A percentile compares a stretch with the other conserved stretches of the same genome.
These are phyloP conservation scores for Syrphus vitripennis DNA, from an alignment of 2,888 invertebrate genomes.

Conservation along the genomic window DNA sequence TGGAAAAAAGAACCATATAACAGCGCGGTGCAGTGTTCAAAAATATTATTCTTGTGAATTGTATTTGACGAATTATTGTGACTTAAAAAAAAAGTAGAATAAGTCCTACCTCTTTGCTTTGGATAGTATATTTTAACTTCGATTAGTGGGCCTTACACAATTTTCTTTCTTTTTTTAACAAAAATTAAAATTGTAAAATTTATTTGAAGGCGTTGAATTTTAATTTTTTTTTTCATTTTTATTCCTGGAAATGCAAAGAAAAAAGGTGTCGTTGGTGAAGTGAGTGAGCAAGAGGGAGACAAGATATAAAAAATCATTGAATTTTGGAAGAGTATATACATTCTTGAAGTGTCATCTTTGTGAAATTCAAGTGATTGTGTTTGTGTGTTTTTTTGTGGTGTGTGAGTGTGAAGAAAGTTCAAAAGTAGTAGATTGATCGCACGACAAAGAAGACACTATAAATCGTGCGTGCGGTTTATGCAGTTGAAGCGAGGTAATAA, in stretches of 20 bases:
- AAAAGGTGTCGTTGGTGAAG: constrained; percentile 43
- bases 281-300: constrained; percentile 27
- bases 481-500: constrained; percentile 38
- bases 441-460: constrained; percentile 33
- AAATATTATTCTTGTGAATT: constrained; percentile 28
- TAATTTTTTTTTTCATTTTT: constrained; percentile 42
- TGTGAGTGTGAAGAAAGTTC: constrained; percentile 30
- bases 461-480: constrained; percentile 12
- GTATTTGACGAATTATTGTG: constrained; percentile 48
- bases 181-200: constrained; percentile 22
- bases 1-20: constrained; percentile 26
- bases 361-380: not conserved
- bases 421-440: constrained; percentile 39
- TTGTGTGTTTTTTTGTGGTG: constrained; percentile 9
- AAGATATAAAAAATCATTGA: constrained; percentile 34
- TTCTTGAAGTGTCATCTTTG: constrained; percentile 57
- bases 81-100: constrained; percentile 36
- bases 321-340: constrained; percentile 51
- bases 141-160: constrained; percentile 19
- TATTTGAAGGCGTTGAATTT: constrained; percentile 29
- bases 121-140: constrained; percentile 3
- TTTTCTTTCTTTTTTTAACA: constrained; percentile 2
- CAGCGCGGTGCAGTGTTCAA: constrained; percentile 39
- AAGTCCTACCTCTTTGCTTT: constrained; percentile 24
- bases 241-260: constrained; percentile 53